phyloP scores from a whole-genome alignment of 2,888 invertebrate genomes.

The Oegoconia quadripuncta region DNA sequence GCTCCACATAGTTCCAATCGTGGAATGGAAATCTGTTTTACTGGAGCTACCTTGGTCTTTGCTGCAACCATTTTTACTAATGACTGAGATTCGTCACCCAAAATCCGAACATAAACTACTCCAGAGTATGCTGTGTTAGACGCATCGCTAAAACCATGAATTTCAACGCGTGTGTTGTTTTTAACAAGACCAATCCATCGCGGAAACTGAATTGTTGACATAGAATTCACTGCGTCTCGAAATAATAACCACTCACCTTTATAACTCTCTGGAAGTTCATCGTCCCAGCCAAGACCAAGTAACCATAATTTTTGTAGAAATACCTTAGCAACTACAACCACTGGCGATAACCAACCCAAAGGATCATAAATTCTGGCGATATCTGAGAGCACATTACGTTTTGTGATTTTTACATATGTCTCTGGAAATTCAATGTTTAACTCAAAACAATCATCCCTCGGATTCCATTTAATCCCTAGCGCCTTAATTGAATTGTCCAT shows the following conservation, averaged over 20 bases:
- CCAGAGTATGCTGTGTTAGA: background rate
- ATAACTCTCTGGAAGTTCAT: background rate
- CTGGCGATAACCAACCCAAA: background rate
- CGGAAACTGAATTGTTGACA: background rate
- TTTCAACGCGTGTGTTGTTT: background rate
- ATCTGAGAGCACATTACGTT: background rate
- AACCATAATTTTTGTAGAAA: constrained; percentile 1
- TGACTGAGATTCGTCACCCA: background rate
- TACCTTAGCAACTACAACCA: background rate
- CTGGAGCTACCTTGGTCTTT: too few species aligned
- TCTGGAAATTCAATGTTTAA: background rate
- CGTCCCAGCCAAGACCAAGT: background rate
- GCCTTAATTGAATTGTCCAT: background rate
- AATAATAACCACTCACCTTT: background rate
- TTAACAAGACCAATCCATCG: background rate
- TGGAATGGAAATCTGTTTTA: constrained; percentile 16
- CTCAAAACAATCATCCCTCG: background rate
- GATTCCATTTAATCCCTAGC: constrained; percentile 5
- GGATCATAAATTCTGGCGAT: constrained; percentile 1
- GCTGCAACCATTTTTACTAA: background rate
- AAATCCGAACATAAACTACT: background rate
- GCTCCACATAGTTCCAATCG: constrained; percentile 12
- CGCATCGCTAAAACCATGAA: constrained; percentile 2
- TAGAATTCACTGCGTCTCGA: background rate
- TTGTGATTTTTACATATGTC: background rate